phyloP scores from a whole-genome alignment of 2,797 vertebrate species.

The Onychomys leucogaster region DNA sequence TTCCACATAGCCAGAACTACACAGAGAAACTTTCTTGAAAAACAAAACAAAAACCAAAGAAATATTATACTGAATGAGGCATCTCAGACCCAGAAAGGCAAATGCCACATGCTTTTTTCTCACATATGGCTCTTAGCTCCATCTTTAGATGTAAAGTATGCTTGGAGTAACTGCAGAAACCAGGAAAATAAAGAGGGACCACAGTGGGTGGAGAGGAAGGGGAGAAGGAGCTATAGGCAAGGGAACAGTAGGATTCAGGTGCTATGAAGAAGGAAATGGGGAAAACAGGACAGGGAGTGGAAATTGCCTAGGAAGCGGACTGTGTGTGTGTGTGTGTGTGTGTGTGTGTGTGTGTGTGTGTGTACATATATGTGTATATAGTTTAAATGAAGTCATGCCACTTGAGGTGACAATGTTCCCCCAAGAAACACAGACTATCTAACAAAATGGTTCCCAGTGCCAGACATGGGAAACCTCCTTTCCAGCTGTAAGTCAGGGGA shows the following conservation, averaged over 20 bases:
- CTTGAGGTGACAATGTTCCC: not conserved
- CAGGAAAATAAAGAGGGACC: not conserved
- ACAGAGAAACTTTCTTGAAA: not conserved
- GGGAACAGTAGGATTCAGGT: too few species aligned
- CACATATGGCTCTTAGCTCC: not conserved
- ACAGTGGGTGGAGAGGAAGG: not conserved
- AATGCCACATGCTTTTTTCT: not conserved
- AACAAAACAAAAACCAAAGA: not conserved
- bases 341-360: not conserved
- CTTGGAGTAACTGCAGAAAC: not conserved
- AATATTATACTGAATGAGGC: not conserved
- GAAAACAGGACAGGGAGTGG: not conserved
- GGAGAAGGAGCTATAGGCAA: not conserved
- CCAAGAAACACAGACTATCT: not conserved
- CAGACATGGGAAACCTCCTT: not conserved
- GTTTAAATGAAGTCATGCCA: not conserved
- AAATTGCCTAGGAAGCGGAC: not conserved
- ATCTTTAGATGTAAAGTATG: not conserved
- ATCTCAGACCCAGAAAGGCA: not conserved
- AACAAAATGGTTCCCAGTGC: not conserved
- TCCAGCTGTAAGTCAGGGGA: not conserved
- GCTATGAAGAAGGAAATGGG: too few species aligned
- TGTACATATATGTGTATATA: not conserved
- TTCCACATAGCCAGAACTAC: not conserved
- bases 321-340: too few species aligned